Evolutionary conservation across 1,140 invertebrate genomes (phyloP).

Genomic region (Leptoteleia sp.): DNA sequence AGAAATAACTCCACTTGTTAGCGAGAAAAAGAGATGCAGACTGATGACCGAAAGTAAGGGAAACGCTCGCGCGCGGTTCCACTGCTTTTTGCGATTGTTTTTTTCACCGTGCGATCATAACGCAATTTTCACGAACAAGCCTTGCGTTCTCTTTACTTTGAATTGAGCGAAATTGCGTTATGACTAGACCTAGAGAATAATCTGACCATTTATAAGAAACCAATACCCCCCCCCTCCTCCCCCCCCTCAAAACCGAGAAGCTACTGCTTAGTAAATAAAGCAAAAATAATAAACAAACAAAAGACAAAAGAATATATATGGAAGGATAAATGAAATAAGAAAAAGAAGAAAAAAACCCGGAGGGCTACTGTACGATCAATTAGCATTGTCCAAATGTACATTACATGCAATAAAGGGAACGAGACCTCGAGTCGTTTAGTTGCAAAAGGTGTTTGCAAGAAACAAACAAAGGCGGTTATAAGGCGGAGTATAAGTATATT

Average conservation of each 20-base stretch:
- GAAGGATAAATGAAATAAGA: too few species aligned
- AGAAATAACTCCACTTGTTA: too few species aligned
- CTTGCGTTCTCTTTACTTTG: conserved; percentile 22
- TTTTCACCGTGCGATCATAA: conserved; percentile 31
- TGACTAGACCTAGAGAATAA: conserved; percentile 56
- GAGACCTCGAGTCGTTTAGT: conserved; percentile 37
- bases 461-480: conserved; percentile 21
- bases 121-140: conserved; percentile 28
- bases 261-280: conserved; percentile 27
- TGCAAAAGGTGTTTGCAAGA: conserved; percentile 24
- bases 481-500: conserved; percentile 45
- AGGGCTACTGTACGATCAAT: conserved; percentile 18
- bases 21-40: too few species aligned
- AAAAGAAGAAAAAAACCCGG: too few species aligned
- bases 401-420: conserved; percentile 53
- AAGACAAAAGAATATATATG: neutral
- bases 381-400: conserved; percentile 57
- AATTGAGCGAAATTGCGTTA: conserved; percentile 29
- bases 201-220: conserved; percentile 58
- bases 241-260: conserved; percentile 58
- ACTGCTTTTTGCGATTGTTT: conserved; percentile 37
- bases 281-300: neutral
- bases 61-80: conserved; percentile 20
- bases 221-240: too few species aligned
- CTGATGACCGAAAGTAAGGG: conserved; percentile 35